A percentile compares a stretch with the other conserved stretches of the same genome.
phyloP scores from a whole-genome alignment of 2,797 vertebrate genomes.

The Malacoraja senta region DNA sequence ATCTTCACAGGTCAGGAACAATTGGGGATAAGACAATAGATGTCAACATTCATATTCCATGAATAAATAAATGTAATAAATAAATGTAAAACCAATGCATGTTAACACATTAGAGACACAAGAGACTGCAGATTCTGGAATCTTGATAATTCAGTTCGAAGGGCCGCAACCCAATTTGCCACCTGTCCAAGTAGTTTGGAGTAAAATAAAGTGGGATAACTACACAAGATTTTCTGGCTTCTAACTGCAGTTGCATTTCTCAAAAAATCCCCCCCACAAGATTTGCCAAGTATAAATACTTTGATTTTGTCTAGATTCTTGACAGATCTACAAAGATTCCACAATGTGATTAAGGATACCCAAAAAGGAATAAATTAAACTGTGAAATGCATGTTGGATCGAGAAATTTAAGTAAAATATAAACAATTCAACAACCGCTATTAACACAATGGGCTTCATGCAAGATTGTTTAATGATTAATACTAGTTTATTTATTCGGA shows the following conservation, averaged over 20 bases:
- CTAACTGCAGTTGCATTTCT: not conserved
- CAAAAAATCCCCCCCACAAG: not conserved
- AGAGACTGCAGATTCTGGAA: too few relatives aligned
- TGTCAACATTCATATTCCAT: too few relatives aligned
- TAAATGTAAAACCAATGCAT: too few relatives aligned
- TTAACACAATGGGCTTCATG: not conserved
- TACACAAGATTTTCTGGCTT: not conserved
- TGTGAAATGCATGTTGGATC: not conserved
- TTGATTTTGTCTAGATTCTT: not conserved
- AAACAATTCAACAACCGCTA: too few relatives aligned
- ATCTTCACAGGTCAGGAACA: too few relatives aligned
- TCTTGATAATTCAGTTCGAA: too few relatives aligned
- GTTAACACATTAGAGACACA: too few relatives aligned
- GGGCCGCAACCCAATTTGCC: too few relatives aligned
- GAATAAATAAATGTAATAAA: too few relatives aligned
- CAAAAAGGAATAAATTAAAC: not conserved
- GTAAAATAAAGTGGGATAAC: not conserved
- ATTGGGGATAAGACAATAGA: too few relatives aligned
- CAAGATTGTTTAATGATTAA: not conserved
- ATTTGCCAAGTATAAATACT: too few relatives aligned
- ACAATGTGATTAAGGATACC: not conserved
- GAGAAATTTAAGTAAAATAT: too few relatives aligned
- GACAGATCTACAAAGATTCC: not conserved
- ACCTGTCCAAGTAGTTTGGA: not conserved
- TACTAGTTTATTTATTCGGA: not conserved